Evolutionary conservation across 2,888 invertebrate genomes (phyloP), one percentile per base, ranked within the genome.

Genomic region (Agonum fuliginosum): DNA sequence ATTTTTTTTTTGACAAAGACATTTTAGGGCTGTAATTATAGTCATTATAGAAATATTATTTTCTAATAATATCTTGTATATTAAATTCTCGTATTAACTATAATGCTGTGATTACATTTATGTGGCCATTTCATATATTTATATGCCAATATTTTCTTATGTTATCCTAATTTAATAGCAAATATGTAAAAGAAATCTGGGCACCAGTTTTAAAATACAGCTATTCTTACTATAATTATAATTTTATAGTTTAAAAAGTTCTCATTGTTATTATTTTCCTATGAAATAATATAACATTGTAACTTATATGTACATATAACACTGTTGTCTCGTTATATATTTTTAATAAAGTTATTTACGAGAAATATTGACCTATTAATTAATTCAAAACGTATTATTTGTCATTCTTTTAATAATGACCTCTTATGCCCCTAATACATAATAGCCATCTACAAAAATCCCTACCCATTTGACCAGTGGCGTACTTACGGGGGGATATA

Each of bases 241-340:
- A 46, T 1, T 17, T 17, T 46, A 30, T 17, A 17, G 17, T 46
- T 46, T 5, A 2, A 17, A 17, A 17, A 17, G 17, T 27, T 30
- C 30, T 12, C 58, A 46, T 30, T 62, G 58, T 62, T 62, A 62
- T 62, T 62, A 67, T 67, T 67, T 67, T 67, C 37, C 10, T 41
- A 67, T 20, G 22, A 41, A 41, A 37, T 67, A 41, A 67, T 41
- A 67, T 67, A 67, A 41, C 20, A 41, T 20, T 41, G 67, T 67
- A 67, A 37, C 27, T 67, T 54, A 48, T 48, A 67, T 67, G 67
- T 67, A 67, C 37, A 67, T 67, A 67, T 67, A 67, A 67, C 67
- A 67, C 67, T 67, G 67, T 67, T 67, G 67, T 67, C 67, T 67
- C 67, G 67, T 67, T 67, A 67, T 67, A 67, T 67, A 67, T 67